These are phyloP conservation scores for Clostera curtula DNA, from an alignment of 2,888 invertebrate species.

Conservation along the genomic window DNA sequence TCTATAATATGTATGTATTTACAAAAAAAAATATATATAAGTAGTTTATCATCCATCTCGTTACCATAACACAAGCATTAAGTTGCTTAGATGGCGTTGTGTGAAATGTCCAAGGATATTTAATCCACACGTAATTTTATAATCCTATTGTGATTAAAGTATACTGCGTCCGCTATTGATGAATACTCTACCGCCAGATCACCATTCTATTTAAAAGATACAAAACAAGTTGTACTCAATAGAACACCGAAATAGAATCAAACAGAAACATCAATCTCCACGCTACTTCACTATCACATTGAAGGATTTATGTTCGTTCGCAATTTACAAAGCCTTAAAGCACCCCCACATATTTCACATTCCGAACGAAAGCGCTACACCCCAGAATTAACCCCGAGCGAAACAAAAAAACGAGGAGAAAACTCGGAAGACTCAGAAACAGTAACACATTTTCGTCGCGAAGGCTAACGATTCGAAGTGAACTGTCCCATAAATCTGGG, in stretches of 20 bases:
- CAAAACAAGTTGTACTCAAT: background rate
- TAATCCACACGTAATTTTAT: too few relatives aligned
- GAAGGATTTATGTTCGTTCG: background rate
- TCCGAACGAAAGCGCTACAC: constrained; percentile 12
- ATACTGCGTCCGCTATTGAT: background rate
- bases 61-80: too few relatives aligned
- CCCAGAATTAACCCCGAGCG: constrained; percentile 9
- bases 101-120: too few relatives aligned
- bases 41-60: too few relatives aligned
- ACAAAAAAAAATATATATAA: too few relatives aligned
- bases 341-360: constrained; percentile 1
- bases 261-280: background rate
- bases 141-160: background rate
- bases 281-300: background rate
- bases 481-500: constrained; percentile 71
- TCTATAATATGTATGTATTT: too few relatives aligned
- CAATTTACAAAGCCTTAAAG: constrained; percentile 1
- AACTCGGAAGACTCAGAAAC: constrained; percentile 52
- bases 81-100: too few relatives aligned
- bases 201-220: too few relatives aligned
- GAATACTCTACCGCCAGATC: too few relatives aligned
- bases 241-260: background rate
- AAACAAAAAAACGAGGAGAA: constrained; percentile 32
- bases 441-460: constrained; percentile 70
- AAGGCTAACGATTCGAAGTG: constrained; percentile 72